Percentiles rank a stretch among this genome's conserved stretches.
These are phyloP conservation scores for Synanthedon tipuliformis DNA, from an alignment of 2,888 invertebrate species.

Conservation along the genomic window DNA sequence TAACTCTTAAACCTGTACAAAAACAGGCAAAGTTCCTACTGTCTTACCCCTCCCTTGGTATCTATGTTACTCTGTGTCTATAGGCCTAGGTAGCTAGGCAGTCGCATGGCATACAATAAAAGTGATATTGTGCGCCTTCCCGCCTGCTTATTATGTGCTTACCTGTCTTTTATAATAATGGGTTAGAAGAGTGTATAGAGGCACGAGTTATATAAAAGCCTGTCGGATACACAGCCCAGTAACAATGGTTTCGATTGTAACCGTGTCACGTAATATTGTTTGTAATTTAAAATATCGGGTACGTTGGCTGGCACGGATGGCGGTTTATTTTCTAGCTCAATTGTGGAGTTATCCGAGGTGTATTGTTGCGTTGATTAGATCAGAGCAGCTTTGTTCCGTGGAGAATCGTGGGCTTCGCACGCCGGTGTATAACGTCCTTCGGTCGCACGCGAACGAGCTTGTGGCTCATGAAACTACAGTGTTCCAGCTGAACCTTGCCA, in stretches of 20 bases:
- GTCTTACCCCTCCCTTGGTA: too few species aligned
- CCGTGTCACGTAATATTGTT: conserved; percentile 57
- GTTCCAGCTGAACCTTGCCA: conserved; percentile 16
- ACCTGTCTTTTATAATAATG: too few species aligned
- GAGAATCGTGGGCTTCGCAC: conserved; percentile 41
- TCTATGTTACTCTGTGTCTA: too few species aligned
- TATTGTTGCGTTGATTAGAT: conserved; percentile 68
- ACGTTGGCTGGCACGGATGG: conserved; percentile 28
- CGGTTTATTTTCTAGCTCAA: conserved; percentile 52
- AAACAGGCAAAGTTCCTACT: too few species aligned
- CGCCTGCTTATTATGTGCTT: too few species aligned
- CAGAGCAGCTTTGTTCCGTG: conserved; percentile 54
- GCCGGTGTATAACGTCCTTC: conserved; percentile 33
- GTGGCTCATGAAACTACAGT: conserved; percentile 20
- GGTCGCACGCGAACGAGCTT: conserved; percentile 36
- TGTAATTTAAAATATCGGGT: conserved; percentile 63
- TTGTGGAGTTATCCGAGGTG: conserved; percentile 51
- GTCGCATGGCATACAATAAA: too few species aligned
- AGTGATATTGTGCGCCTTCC: too few species aligned
- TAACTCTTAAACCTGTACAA: too few species aligned
- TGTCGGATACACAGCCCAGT: conserved; percentile 49
- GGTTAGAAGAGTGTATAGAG: conserved; percentile 18
- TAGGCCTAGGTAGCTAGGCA: too few species aligned
- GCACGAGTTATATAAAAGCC: conserved; percentile 65
- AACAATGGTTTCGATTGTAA: conserved; percentile 60